Evolutionary conservation across 2,797 vertebrate genomes (phyloP).

Genomic region (Paramormyrops hopkinsi): DNA sequence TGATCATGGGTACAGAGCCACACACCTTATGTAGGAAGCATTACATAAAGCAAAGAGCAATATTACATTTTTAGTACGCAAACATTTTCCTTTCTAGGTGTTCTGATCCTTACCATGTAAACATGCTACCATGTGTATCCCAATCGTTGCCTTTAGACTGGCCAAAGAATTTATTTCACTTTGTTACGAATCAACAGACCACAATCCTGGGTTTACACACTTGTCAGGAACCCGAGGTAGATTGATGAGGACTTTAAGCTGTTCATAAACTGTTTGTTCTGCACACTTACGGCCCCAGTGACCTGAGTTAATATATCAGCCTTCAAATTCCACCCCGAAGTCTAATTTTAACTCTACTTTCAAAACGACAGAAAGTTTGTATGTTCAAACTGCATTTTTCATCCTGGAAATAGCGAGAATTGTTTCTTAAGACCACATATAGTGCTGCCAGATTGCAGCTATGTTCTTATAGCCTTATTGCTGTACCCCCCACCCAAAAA

Average conservation of each 20-base stretch:
- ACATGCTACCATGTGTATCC: background rate
- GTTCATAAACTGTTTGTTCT: slow-evolving; percentile 38
- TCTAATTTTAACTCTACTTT: background rate
- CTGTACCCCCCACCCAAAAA: background rate
- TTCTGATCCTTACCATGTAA: background rate
- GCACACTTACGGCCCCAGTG: background rate
- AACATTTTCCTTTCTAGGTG: background rate
- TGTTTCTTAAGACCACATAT: background rate
- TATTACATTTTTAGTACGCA: background rate
- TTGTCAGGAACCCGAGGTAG: slow-evolving; percentile 30
- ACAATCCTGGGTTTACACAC: slow-evolving; percentile 35
- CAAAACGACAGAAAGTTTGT: background rate
- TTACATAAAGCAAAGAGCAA: background rate
- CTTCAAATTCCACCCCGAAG: background rate
- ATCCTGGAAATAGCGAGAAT: background rate
- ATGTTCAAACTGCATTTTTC: background rate
- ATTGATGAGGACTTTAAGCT: slow-evolving; percentile 36
- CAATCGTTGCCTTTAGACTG: background rate
- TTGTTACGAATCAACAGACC: background rate
- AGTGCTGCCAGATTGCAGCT: background rate
- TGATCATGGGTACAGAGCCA: background rate
- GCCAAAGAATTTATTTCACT: background rate
- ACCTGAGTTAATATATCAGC: background rate
- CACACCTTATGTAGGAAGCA: background rate
- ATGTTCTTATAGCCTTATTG: background rate